A percentile compares a stretch with the other conserved stretches of the same genome.
Evolutionary conservation across 2,888 invertebrate genomes (phyloP).

Genomic region (Nemoura dubitans): DNA sequence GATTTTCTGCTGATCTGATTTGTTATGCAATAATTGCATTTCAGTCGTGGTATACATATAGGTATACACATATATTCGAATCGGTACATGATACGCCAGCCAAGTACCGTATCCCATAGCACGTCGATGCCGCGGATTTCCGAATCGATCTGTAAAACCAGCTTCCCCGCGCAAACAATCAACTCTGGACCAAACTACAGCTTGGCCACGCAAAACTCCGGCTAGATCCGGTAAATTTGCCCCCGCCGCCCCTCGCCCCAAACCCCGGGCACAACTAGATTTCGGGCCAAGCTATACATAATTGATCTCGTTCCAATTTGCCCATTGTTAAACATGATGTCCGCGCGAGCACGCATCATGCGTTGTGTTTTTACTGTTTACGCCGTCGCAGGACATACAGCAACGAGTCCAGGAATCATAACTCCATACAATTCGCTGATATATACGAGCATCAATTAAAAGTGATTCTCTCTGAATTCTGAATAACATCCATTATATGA

Average conservation of each 20-base stretch:
- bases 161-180: not conserved
- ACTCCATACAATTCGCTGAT: slow-evolving; percentile 14
- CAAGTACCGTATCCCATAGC: no score
- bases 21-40: not conserved
- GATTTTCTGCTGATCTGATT: not conserved
- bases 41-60: not conserved
- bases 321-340: not conserved
- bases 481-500: slow-evolving; percentile 17
- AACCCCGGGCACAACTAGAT: not conserved
- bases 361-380: not conserved
- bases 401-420: not conserved
- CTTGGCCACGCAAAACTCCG: not conserved
- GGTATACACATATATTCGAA: not conserved
- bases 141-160: not conserved
- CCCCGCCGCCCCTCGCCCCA: no score
- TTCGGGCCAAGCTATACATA: not conserved
- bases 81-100: not conserved
- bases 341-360: not conserved
- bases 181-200: not conserved
- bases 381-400: not conserved
- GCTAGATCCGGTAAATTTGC: not conserved
- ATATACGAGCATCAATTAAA: slow-evolving; percentile 27
- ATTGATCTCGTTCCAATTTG: not conserved
- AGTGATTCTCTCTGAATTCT: slow-evolving; percentile 30
- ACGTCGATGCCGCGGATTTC: not conserved